Evolutionary conservation across 2,113 vertebrate species (phyloP).

Genomic region (Cebus imitator): DNA sequence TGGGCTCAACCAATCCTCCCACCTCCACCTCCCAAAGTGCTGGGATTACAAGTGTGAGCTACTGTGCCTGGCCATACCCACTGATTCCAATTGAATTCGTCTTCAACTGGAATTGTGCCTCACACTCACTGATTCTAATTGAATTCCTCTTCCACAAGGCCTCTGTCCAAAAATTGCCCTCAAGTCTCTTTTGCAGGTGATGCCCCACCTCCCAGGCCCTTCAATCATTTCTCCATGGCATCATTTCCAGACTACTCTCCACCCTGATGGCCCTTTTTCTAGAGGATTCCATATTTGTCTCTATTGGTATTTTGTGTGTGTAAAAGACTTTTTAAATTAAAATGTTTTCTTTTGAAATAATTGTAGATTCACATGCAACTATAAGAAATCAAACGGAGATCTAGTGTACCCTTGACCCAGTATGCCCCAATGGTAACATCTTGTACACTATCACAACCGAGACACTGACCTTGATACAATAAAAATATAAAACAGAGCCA

Average conservation of each 20-base stretch:
- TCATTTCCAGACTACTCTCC: background rate
- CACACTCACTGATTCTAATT: background rate
- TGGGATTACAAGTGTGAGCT: no score
- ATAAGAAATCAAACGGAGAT: constrained; percentile 5
- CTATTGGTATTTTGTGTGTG: background rate
- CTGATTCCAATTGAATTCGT: constrained; percentile 23
- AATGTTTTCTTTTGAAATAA: constrained; percentile 17
- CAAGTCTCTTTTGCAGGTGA: background rate
- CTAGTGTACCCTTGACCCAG: background rate
- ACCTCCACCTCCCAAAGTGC: no score
- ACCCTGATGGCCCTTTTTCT: constrained; percentile 19
- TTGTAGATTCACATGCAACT: background rate
- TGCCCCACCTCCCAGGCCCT: background rate
- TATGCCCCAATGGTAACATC: background rate
- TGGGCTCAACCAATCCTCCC: no score
- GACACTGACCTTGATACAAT: background rate
- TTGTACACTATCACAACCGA: background rate
- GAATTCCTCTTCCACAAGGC: background rate
- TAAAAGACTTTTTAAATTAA: constrained; percentile 23
- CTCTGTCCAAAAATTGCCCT: background rate
- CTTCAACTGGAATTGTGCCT: background rate
- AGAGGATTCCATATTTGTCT: background rate
- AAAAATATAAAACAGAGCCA: background rate
- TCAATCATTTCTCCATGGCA: background rate
- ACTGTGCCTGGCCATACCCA: no score